These are phyloP conservation scores for human DNA, from an alignment of 2,113 vertebrate species.

Conservation along the genomic window DNA sequence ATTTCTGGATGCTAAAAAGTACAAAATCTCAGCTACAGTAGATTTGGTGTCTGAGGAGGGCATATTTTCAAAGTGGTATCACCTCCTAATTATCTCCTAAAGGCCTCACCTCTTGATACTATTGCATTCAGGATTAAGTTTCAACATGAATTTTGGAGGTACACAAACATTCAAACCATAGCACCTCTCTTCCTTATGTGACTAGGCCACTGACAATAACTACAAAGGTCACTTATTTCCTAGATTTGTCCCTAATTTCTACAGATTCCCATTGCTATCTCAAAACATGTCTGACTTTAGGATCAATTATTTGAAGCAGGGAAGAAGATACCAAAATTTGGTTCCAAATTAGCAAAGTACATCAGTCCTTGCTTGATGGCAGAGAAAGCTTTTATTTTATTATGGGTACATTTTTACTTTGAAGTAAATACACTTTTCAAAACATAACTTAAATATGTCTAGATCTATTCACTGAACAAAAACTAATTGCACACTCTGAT, in stretches of 20 bases:
- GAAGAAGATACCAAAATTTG: background rate
- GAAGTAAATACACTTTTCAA: background rate
- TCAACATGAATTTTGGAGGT: background rate
- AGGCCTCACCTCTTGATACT: accelerated
- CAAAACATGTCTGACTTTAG: background rate
- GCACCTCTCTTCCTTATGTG: background rate
- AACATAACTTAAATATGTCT: background rate
- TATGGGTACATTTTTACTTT: background rate
- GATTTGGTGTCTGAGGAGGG: too few relatives aligned
- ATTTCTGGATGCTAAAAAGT: background rate
- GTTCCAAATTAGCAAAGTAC: background rate
- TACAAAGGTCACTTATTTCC: background rate
- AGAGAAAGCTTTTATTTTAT: conserved; percentile 5
- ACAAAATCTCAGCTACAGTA: background rate
- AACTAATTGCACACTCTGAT: background rate
- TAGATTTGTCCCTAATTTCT: background rate
- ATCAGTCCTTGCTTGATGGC: background rate
- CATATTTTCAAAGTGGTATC: too few relatives aligned
- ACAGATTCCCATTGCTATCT: background rate
- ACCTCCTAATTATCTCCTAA: background rate
- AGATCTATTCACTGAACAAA: background rate
- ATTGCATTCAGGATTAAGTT: background rate
- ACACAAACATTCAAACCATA: background rate
- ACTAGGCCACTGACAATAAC: background rate
- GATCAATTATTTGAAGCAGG: background rate